These are phyloP conservation scores for Lagopus muta DNA, from an alignment of 2,113 vertebrate genomes.

Conservation along the genomic window DNA sequence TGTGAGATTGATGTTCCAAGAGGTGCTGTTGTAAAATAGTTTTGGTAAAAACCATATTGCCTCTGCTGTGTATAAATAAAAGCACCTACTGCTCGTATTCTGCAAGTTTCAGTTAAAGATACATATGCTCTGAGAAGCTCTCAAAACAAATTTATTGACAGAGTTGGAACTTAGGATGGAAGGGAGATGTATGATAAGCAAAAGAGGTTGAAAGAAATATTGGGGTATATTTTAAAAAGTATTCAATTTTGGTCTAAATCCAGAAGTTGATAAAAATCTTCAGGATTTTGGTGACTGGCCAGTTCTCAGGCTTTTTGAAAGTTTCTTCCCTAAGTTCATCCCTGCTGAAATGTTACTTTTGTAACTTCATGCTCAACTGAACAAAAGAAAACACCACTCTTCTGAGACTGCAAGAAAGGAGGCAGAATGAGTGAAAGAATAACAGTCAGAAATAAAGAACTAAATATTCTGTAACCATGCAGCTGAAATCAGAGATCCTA, in stretches of 20 bases:
- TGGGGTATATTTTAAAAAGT: background rate
- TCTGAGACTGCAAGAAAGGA: background rate
- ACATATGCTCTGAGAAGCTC: background rate
- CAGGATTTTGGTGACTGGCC: background rate
- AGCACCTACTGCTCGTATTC: background rate
- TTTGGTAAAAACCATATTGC: background rate
- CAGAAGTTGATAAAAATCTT: slow-evolving; percentile 20
- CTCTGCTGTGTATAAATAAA: background rate
- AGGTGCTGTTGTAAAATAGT: background rate
- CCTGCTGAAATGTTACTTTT: slow-evolving; percentile 5
- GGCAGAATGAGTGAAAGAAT: background rate
- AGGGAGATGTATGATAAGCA: background rate
- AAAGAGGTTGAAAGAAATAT: background rate
- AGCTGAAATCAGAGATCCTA: background rate
- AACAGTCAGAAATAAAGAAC: slow-evolving; percentile 7
- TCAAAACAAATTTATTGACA: background rate
- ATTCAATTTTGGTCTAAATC: background rate
- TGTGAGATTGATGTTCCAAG: background rate
- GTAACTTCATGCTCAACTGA: slow-evolving; percentile 30
- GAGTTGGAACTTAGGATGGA: background rate
- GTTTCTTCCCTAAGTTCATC: slow-evolving; percentile 13
- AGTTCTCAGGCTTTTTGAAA: slow-evolving; percentile 5
- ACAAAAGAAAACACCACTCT: slow-evolving; percentile 22
- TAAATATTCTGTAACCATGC: background rate
- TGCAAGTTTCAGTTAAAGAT: background rate